Evolutionary conservation across 1,140 invertebrate genomes (phyloP).

Genomic region (Drosophila lini): DNA sequence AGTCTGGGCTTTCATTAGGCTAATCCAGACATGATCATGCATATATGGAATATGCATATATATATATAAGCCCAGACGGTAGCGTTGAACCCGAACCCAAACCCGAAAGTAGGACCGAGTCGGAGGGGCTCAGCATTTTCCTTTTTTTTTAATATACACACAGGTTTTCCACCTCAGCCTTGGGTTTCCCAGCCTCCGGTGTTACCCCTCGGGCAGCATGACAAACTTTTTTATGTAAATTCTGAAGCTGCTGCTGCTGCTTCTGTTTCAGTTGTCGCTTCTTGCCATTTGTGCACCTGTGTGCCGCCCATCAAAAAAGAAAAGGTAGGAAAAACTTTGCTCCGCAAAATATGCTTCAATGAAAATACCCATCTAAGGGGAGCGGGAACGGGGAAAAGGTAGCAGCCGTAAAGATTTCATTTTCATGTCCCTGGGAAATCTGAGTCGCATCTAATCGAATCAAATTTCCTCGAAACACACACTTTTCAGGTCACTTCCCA

Average conservation of each 20-base stretch:
- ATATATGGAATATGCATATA: conserved; percentile 46
- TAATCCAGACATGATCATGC: conserved; percentile 84
- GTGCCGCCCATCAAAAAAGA: conserved; percentile 13
- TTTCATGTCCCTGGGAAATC: conserved; percentile 23
- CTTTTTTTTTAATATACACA: conserved; percentile 43
- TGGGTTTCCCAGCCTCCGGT: neutral
- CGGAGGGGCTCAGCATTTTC: conserved; percentile 17
- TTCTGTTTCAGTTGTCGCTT: conserved; percentile 42
- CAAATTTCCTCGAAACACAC: conserved; percentile 43
- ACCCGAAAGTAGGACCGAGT: conserved; percentile 2
- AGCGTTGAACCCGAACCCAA: conserved; percentile 18
- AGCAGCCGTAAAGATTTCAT: conserved; percentile 33
- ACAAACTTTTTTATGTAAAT: conserved; percentile 81
- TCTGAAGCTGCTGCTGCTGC: conserved; percentile 33
- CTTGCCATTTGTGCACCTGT: conserved; percentile 68
- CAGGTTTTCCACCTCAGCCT: conserved; percentile 4
- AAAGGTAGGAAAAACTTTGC: conserved; percentile 31
- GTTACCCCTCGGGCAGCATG: conserved; percentile 29
- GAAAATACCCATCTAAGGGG: conserved; percentile 10
- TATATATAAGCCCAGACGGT: conserved; percentile 4
- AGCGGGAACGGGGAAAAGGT: neutral
- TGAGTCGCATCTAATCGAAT: conserved; percentile 43
- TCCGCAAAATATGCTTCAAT: conserved; percentile 27
- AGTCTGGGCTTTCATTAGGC: conserved; percentile 74
- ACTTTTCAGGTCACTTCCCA: conserved; percentile 47